phyloP scores from a whole-genome alignment of 1,140 invertebrate genomes.

The Stenopsyche tienmushanensis region DNA sequence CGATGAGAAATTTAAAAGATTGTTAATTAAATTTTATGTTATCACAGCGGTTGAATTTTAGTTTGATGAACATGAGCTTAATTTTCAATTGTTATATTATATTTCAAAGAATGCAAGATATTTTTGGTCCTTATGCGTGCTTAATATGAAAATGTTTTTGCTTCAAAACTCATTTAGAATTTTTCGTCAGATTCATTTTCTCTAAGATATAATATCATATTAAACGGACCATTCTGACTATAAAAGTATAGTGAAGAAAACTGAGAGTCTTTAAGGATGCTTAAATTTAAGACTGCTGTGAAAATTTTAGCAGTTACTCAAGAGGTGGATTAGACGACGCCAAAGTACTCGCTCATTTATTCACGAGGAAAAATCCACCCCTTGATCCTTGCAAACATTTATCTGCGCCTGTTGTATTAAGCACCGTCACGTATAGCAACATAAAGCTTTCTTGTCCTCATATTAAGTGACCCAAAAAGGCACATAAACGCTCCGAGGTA shows the following conservation, averaged over 20 bases:
- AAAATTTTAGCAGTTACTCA: conserved; percentile 40
- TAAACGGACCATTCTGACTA: conserved; percentile 5
- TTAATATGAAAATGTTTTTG: neutral
- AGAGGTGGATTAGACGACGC: conserved; percentile 31
- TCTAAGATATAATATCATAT: neutral
- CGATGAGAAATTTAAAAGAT: neutral
- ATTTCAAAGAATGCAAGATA: neutral
- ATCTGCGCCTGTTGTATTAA: conserved; percentile 36
- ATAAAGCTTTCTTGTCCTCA: conserved; percentile 39
- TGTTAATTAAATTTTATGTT: neutral
- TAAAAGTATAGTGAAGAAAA: conserved; percentile 26
- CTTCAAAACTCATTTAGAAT: neutral
- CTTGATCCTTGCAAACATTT: conserved; percentile 35
- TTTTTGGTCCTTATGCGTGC: neutral
- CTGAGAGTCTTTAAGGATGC: conserved; percentile 30
- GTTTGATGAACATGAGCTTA: neutral
- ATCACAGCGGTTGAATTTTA: neutral
- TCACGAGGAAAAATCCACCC: conserved; percentile 30
- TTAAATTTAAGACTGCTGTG: conserved; percentile 40
- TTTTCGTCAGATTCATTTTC: neutral
- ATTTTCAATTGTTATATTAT: neutral
- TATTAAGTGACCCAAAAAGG: conserved; percentile 41
- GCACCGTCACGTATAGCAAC: conserved; percentile 10
- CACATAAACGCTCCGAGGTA: conserved; percentile 36
- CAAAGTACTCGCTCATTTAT: conserved; percentile 36